These are phyloP conservation scores for Nyctalus aviator DNA, from an alignment of 2,797 vertebrate genomes.

Conservation along the genomic window DNA sequence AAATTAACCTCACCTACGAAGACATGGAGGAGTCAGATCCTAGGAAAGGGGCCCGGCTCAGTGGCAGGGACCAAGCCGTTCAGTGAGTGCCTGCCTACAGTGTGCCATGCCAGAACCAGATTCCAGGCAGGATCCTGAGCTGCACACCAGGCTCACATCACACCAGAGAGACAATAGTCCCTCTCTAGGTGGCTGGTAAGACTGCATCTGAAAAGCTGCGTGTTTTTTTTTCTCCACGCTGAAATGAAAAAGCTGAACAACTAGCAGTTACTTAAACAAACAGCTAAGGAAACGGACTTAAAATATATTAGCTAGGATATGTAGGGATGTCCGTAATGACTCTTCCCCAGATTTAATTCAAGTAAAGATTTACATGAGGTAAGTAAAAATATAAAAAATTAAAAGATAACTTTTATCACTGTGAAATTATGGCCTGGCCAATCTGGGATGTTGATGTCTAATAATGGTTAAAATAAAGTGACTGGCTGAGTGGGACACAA, in stretches of 20 bases:
- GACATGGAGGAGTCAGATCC: neutral
- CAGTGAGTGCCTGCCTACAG: neutral
- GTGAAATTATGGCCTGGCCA: slow-evolving; percentile 24
- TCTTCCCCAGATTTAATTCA: neutral
- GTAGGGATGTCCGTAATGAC: neutral
- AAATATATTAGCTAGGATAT: neutral
- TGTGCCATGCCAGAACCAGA: neutral
- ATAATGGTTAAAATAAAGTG: slow-evolving; percentile 43
- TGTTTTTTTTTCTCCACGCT: neutral
- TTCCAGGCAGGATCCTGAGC: neutral
- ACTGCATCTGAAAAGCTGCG: slow-evolving; percentile 54
- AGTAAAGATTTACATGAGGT: neutral
- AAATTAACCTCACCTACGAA: slow-evolving; percentile 18
- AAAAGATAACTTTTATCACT: neutral
- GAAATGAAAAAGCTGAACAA: slow-evolving; percentile 37
- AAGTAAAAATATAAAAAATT: neutral
- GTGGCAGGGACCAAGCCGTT: neutral
- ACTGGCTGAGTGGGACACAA: neutral
- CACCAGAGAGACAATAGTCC: slow-evolving; percentile 70
- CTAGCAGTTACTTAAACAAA: slow-evolving; percentile 36
- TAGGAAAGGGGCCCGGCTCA: slow-evolving; percentile 17
- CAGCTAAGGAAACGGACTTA: neutral
- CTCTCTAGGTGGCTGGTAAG: slow-evolving; percentile 62
- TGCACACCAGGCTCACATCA: slow-evolving; percentile 38
- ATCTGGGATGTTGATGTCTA: neutral